phyloP scores from a whole-genome alignment of 2,888 invertebrate species.

The Apamea sordens region DNA sequence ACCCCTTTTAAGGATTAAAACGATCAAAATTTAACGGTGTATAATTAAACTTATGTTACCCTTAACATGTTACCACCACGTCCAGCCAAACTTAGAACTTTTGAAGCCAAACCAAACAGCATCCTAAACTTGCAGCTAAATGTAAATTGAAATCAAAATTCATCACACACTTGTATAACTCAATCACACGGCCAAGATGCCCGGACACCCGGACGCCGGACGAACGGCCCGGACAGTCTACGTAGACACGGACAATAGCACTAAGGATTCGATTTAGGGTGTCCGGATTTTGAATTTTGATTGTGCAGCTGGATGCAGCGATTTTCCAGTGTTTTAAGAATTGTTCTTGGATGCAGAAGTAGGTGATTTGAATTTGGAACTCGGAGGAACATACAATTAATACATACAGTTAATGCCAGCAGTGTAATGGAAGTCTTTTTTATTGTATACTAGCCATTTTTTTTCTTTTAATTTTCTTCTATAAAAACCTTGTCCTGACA shows the following conservation, averaged over 20 bases:
- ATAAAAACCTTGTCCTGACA: no score
- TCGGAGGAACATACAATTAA: neutral
- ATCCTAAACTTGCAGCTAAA: conserved; percentile 59
- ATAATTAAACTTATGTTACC: neutral
- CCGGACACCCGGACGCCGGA: conserved; percentile 35
- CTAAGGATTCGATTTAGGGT: conserved; percentile 59
- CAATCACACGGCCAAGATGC: conserved; percentile 68
- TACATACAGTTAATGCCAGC: neutral
- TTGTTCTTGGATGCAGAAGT: neutral
- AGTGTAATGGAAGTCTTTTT: no score
- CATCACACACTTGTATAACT: conserved; percentile 74
- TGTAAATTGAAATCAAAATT: conserved; percentile 74
- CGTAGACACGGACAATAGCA: conserved; percentile 57
- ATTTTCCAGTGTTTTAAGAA: conserved; percentile 6
- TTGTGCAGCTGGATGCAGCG: conserved; percentile 16
- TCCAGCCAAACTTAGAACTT: conserved; percentile 10
- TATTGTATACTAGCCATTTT: no score
- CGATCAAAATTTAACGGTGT: no score
- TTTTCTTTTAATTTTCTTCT: no score
- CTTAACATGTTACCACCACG: neutral
- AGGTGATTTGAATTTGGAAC: neutral
- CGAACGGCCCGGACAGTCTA: conserved; percentile 46
- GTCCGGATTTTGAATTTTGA: conserved; percentile 54
- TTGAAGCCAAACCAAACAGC: conserved; percentile 49
- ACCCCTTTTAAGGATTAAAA: no score